Evolutionary conservation across 92 coral and sea anemone genomes (phyloP).

Genomic region (Heteractis magnifica): DNA sequence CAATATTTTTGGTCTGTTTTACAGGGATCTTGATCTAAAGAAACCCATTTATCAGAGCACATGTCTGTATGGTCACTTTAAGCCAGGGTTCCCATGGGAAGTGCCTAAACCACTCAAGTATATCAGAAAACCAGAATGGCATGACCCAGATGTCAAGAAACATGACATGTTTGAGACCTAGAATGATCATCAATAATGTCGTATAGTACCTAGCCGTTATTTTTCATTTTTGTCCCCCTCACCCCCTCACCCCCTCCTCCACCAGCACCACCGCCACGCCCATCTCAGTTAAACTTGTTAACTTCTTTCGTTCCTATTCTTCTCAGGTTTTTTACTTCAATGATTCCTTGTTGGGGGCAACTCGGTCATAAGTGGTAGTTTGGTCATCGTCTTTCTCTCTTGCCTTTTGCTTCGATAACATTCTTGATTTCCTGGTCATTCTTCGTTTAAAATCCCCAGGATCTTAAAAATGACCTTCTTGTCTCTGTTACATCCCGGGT

Average conservation of each 20-base stretch:
- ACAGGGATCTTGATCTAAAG: conserved; percentile 70
- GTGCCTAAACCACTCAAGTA: conserved; percentile 62
- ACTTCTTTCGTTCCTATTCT: not conserved
- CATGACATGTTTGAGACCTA: conserved; percentile 40
- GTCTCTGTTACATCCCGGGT: not conserved
- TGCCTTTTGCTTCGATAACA: too few relatives aligned
- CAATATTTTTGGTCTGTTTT: not conserved
- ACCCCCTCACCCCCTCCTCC: not conserved
- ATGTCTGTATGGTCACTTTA: conserved; percentile 79
- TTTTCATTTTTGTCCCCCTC: not conserved
- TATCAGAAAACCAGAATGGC: conserved; percentile 42
- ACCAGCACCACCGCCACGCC: not conserved
- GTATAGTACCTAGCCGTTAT: not conserved
- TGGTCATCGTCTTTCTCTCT: too few relatives aligned
- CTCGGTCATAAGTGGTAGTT: too few relatives aligned
- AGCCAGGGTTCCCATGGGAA: conserved; percentile 85
- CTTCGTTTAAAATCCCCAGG: too few relatives aligned
- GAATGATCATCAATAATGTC: not conserved
- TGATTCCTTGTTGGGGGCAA: too few relatives aligned
- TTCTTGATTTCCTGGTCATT: too few relatives aligned
- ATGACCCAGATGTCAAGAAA: conserved; percentile 31
- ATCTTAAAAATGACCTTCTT: not conserved
- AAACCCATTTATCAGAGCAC: conserved; percentile 69
- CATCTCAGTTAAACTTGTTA: too few relatives aligned
- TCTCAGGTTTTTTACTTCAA: not conserved